Evolutionary conservation across 1,140 invertebrate genomes (phyloP), one percentile per base, ranked within the genome.

Genomic region (Tachypleus tridentatus): DNA sequence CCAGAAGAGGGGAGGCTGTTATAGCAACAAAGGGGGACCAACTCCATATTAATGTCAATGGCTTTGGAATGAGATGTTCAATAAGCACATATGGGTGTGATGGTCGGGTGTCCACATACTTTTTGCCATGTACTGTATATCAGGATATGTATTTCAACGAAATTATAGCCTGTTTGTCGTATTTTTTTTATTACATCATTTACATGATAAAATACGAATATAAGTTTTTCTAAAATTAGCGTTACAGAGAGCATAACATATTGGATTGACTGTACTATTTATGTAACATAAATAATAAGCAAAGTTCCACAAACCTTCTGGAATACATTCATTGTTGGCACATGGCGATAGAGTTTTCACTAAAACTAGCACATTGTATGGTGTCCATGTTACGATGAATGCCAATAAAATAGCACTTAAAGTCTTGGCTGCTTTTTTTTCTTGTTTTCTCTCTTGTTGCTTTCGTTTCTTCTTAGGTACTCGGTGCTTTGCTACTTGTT

Each of bases 271-370:
- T 9, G 71, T 71, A 10, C 71, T 72, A 77, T 96, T 98, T 71
- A 99, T 93, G 80, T 99, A 99, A 80, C 96, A 99, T 74, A 99
- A 82, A 74, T 93, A 97, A 79, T 99, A 99, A 78, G 94, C 90
- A 78, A 97, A 93, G 72, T 94, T 90, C 91, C 93, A 97, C 63
- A 96, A 78, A 71, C 86, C 83, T 67, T 88, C 84, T 7, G 92
- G 90, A 68, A 67, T 67, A 73, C 87, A 88, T 69, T 85, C 84
- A 57, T 85, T 84, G 58, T 50, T 11, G 7, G 7, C 7, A 11
- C 58, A 60, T 8, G 8, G 7, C 8, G 89, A 87, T 69, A 93
- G 78, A 47, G 89, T 89, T 76, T 93, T 92, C 58, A 94, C 79
- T 69, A 94, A 80, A 67, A 93, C 90, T 66, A 95, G 81, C 58